Evolutionary conservation across 2,113 vertebrate species (phyloP), one percentile per base, ranked within the genome.

Genomic region (Megaceryle torquata): DNA sequence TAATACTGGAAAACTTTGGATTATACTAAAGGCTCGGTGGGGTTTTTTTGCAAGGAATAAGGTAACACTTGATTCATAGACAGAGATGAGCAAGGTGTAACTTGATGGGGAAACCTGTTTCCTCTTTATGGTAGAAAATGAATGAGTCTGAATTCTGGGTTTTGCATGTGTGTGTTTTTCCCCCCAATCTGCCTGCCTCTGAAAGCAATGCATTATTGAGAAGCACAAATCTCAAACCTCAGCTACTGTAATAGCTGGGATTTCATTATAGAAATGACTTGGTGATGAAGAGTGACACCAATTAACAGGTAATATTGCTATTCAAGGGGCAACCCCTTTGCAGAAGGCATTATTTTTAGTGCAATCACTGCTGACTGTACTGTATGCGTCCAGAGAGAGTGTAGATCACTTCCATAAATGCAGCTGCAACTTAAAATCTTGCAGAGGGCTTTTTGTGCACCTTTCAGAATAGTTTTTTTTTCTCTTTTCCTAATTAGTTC

Each of bases 391-490:
- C 13, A 35, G 21, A 35, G 39, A 29, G 37, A 59, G 44, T 0
- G 1, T 26, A 65, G 44, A 20, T 71, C 4, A 2, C 5, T 48
- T 37, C 28, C 78, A 35, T 21, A 54, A 86, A 35, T 28, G 39
- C 35, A 46, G 39, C 11, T 67, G 39, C 44, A 78, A 7, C 29
- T n/a, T 81, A 13, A 67, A 68, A 26, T 67, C 71, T 39, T 24
- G 33, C 6, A 1, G 26, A 7, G 1, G 15, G 9, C 17, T 65
- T 48, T 37, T 4, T 20, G 17, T 12, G 10, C 18, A 10, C 37
- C 53, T 61, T 78, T 57, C 22, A 24, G 31, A 67, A 37, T 11
- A 13, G 46, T 70, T 29, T 5, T 37, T 37, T 12, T 60, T 77
- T 68, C 24, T 80, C 26, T 60, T 39, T 43, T 60, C 28, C 3